Conservation (phyloP, 2,888 invertebrate genomes). For the Ophioninae sp. region DNA sequence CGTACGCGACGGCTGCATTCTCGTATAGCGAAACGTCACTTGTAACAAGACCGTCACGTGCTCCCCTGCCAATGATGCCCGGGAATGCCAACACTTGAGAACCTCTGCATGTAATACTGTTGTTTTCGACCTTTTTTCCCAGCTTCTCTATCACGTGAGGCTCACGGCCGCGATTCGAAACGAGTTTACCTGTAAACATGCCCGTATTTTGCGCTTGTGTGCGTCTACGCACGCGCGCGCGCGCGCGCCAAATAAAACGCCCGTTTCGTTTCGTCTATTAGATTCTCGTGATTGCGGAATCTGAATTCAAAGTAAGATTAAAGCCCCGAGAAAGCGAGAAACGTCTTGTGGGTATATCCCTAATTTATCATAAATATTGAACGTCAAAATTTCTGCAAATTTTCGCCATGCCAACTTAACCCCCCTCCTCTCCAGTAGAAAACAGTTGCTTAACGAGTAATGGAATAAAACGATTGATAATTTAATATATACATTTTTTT, state of each 20-base stretch:
- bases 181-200: conserved; percentile 57
- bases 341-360: background rate
- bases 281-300: conserved; percentile 13
- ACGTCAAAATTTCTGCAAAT: background rate
- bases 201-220: background rate
- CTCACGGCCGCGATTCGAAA: conserved; percentile 54
- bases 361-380: background rate
- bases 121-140: conserved; percentile 51
- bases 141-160: conserved; percentile 53
- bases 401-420: background rate
- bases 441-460: too few species aligned
- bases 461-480: too few species aligned
- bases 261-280: conserved; percentile 38
- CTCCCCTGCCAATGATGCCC: conserved; percentile 1
- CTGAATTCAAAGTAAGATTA: background rate
- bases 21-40: background rate
- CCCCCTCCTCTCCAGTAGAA: too few species aligned
- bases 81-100: conserved; percentile 54
- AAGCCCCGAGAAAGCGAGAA: background rate
- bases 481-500: too few species aligned
- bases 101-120: conserved; percentile 50
- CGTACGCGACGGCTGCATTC: conserved; percentile 7
- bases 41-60: conserved; percentile 55
- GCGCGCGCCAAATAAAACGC: conserved; percentile 39
- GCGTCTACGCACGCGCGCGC: background rate